A percentile compares a stretch with the other conserved stretches of the same genome.
These are phyloP conservation scores for Chrysocyon brachyurus DNA, from an alignment of 2,797 vertebrate species.

Conservation along the genomic window DNA sequence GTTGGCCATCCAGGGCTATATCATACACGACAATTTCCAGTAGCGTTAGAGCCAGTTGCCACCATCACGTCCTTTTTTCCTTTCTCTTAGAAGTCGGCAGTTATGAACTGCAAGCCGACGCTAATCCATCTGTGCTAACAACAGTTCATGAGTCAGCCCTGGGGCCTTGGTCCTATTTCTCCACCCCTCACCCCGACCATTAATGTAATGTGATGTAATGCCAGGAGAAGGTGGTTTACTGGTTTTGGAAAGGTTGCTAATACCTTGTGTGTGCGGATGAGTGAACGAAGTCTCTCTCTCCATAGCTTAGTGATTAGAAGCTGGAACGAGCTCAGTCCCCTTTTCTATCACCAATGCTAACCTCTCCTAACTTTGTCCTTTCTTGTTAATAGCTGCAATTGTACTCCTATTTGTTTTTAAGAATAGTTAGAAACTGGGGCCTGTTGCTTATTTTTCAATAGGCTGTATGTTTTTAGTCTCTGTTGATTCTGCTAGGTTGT, in stretches of 20 bases:
- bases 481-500: constrained; percentile 25
- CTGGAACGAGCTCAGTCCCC: not conserved
- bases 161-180: not conserved
- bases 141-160: not conserved
- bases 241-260: not conserved
- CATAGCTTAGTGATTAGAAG: not conserved
- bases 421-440: constrained; percentile 4
- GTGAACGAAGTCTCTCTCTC: not conserved
- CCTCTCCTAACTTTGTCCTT: not conserved
- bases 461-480: not conserved
- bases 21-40: not conserved
- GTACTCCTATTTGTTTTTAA: not conserved
- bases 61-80: not conserved
- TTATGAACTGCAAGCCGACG: not conserved
- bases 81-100: not conserved
- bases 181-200: not conserved
- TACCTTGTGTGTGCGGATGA: not conserved
- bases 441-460: constrained; percentile 40
- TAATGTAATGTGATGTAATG: not conserved
- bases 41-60: not conserved
- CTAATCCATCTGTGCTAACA: not conserved
- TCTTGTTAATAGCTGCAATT: constrained; percentile 10
- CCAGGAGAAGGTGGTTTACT: not conserved
- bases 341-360: not conserved
- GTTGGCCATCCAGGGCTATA: not conserved